Evolutionary conservation across 2,888 invertebrate genomes (phyloP).

Genomic region (Biston betularia): DNA sequence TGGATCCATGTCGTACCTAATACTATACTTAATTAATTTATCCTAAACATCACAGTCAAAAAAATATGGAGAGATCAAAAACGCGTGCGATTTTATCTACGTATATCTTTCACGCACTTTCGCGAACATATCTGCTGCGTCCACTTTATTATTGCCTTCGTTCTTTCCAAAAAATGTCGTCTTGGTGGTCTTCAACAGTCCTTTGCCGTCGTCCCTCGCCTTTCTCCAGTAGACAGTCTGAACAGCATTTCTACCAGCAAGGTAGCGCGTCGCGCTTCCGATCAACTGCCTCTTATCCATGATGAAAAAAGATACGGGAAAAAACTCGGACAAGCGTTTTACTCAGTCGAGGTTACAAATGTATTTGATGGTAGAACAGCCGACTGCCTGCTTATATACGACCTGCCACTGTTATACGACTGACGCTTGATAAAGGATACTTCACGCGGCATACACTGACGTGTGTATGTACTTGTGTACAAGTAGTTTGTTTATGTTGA

Average conservation of each 20-base stretch:
- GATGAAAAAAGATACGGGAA: constrained; percentile 22
- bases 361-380: constrained; percentile 36
- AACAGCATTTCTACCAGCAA: constrained; percentile 90
- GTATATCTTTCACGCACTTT: constrained; percentile 76
- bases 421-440: constrained; percentile 59
- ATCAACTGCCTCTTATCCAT: constrained; percentile 87
- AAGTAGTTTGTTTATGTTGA: constrained; percentile 52
- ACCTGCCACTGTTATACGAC: constrained; percentile 59
- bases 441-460: constrained; percentile 52
- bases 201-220: constrained; percentile 75
- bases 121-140: constrained; percentile 80
- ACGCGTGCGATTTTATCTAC: constrained; percentile 42
- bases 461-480: constrained; percentile 25
- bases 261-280: constrained; percentile 90
- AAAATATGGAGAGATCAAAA: constrained; percentile 17
- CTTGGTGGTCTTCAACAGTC: constrained; percentile 84
- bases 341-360: constrained; percentile 23
- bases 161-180: constrained; percentile 86
- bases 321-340: constrained; percentile 8
- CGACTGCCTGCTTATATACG: constrained; percentile 55
- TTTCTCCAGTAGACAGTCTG: constrained; percentile 93
- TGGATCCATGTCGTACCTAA: constrained; percentile 21
- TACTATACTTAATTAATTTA: constrained; percentile 43
- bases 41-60: constrained; percentile 54
- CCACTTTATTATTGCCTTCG: constrained; percentile 75